A percentile compares a stretch with the other conserved stretches of the same genome.
Conservation (phyloP, 2,888 invertebrate species). For the Mimachlamys varia region DNA sequence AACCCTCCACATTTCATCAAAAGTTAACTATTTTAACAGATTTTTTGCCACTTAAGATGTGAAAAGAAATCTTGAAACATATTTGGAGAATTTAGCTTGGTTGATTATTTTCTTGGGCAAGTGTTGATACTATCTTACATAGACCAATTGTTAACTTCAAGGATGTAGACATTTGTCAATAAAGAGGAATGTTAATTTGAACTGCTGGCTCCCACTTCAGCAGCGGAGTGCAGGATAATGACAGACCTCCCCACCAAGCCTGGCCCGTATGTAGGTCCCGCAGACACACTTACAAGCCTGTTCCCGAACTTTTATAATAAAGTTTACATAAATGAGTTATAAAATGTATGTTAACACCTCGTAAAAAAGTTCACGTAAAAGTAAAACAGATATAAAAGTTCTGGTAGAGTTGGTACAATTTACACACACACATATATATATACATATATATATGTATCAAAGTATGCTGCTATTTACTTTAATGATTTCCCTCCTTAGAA, state of each 20-base stretch:
- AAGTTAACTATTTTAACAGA: neutral
- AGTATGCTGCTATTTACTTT: neutral
- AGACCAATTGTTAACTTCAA: neutral
- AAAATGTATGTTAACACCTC: conserved; percentile 11
- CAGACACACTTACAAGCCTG: neutral
- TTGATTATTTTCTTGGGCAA: neutral
- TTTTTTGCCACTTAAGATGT: neutral
- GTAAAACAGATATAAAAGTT: conserved; percentile 4
- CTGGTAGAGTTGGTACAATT: neutral
- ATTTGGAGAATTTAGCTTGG: neutral
- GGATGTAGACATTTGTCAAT: conserved; percentile 15
- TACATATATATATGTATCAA: neutral
- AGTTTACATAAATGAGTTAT: conserved; percentile 2
- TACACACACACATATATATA: neutral
- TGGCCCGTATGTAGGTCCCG: too few species aligned
- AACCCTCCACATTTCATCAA: neutral
- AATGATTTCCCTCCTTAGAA: neutral
- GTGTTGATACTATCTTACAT: conserved; percentile 8
- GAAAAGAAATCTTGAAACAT: neutral
- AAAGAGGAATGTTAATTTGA: neutral
- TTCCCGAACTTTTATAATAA: neutral
- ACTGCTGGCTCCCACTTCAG: neutral
- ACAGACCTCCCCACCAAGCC: neutral
- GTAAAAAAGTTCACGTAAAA: neutral
- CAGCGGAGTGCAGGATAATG: neutral